Percentiles rank a stretch among this genome's conserved stretches.
phyloP scores from a whole-genome alignment of 2,797 vertebrate genomes.

The Enoplosus armatus region DNA sequence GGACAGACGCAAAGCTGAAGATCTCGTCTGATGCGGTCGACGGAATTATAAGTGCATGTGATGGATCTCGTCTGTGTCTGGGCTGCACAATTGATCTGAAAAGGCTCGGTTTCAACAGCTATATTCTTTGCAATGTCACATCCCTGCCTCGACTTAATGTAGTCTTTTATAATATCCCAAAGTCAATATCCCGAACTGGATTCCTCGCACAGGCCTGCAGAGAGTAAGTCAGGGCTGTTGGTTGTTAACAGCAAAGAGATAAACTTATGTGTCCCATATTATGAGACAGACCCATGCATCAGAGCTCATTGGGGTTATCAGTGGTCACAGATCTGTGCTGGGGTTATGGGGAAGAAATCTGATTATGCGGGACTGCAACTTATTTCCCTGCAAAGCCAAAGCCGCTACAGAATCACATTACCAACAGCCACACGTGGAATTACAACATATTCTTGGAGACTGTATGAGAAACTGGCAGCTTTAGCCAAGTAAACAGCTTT shows the following conservation, averaged over 20 bases:
- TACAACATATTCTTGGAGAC: conserved; percentile 6
- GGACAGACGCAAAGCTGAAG: conserved; percentile 15
- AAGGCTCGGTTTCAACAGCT: conserved; percentile 50
- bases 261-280: conserved; percentile 56
- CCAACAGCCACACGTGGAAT: conserved; percentile 35
- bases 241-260: conserved; percentile 56
- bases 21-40: conserved; percentile 17
- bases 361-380: conserved; percentile 53
- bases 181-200: conserved; percentile 64
- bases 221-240: conserved; percentile 44
- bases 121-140: conserved; percentile 58
- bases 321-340: conserved; percentile 50
- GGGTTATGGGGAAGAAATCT: conserved; percentile 66
- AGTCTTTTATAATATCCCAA: conserved; percentile 52
- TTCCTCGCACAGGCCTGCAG: conserved; percentile 47
- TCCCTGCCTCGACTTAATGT: conserved; percentile 58
- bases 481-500: neutral
- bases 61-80: conserved; percentile 46
- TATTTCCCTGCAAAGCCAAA: conserved; percentile 65
- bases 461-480: neutral
- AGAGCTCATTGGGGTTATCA: conserved; percentile 68
- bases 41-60: conserved; percentile 37
- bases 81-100: conserved; percentile 52
- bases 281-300: conserved; percentile 62
- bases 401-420: conserved; percentile 60